Percentiles rank a stretch among this genome's conserved stretches.
phyloP scores from a whole-genome alignment of 2,888 invertebrate species.

The Netelia inedita region DNA sequence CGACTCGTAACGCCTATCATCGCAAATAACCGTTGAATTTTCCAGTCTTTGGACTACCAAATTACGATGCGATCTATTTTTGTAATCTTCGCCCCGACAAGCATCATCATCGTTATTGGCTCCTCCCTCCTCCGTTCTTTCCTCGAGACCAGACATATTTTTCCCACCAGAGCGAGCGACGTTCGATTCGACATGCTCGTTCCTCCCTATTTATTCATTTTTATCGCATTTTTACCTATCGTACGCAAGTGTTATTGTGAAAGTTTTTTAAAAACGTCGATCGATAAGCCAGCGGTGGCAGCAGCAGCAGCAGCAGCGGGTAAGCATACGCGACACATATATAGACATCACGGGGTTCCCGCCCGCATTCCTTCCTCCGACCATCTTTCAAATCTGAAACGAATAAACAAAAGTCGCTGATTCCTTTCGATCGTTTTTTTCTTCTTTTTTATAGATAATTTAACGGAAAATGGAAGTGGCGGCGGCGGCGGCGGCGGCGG shows the following conservation, averaged over 20 bases:
- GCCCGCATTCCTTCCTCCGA: no score
- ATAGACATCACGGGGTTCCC: background rate
- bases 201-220: slow-evolving; percentile 31
- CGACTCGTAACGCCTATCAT: no score
- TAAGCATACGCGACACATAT: slow-evolving; percentile 19
- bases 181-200: slow-evolving; percentile 39
- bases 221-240: slow-evolving; percentile 8
- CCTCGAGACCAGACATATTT: no score
- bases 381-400: no score
- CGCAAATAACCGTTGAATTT: no score
- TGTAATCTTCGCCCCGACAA: slow-evolving; percentile 6
- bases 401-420: no score
- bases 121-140: no score
- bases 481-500: slow-evolving; percentile 19
- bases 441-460: slow-evolving; percentile 28
- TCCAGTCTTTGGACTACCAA: no score
- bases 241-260: slow-evolving; percentile 33
- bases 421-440: background rate
- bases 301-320: slow-evolving; percentile 15
- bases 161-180: background rate
- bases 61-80: slow-evolving; percentile 52
- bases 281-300: background rate
- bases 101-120: slow-evolving; percentile 17
- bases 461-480: slow-evolving; percentile 55
- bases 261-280: slow-evolving; percentile 16